phyloP scores from a whole-genome alignment of 2,888 invertebrate genomes.

The Melolontha melolontha region DNA sequence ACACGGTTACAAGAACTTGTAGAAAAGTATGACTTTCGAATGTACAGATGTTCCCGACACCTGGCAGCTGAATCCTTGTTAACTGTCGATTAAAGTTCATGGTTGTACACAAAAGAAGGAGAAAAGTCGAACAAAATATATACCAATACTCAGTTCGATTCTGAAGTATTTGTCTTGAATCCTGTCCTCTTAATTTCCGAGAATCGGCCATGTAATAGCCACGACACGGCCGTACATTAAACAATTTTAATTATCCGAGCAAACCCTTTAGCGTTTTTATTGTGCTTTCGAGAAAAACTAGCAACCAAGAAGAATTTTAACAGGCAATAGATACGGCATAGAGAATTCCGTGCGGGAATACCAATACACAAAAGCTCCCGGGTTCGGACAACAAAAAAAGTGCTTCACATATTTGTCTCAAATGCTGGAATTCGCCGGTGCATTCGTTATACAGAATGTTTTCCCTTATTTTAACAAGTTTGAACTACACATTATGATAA shows the following conservation, averaged over 20 bases:
- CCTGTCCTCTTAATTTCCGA: constrained; percentile 40
- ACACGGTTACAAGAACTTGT: too few species aligned
- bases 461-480: constrained; percentile 2
- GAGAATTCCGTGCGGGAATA: constrained; percentile 48
- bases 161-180: constrained; percentile 28
- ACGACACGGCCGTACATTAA: constrained; percentile 33
- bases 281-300: constrained; percentile 48
- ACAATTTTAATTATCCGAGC: constrained; percentile 47
- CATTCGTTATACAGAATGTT: constrained; percentile 17
- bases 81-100: constrained; percentile 14
- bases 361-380: constrained; percentile 46
- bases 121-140: too few species aligned
- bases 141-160: constrained; percentile 11
- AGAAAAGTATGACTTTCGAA: neutral
- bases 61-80: constrained; percentile 6
- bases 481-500: too few species aligned
- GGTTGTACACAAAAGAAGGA: too few species aligned
- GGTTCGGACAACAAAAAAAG: constrained; percentile 42
- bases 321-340: constrained; percentile 49
- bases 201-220: constrained; percentile 33
- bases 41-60: neutral
- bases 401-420: constrained; percentile 45
- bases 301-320: constrained; percentile 50
- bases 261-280: constrained; percentile 46
- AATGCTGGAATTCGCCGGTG: constrained; percentile 40